These are phyloP conservation scores for Orchestia grillus DNA, from an alignment of 1,140 invertebrate genomes.

Conservation along the genomic window DNA sequence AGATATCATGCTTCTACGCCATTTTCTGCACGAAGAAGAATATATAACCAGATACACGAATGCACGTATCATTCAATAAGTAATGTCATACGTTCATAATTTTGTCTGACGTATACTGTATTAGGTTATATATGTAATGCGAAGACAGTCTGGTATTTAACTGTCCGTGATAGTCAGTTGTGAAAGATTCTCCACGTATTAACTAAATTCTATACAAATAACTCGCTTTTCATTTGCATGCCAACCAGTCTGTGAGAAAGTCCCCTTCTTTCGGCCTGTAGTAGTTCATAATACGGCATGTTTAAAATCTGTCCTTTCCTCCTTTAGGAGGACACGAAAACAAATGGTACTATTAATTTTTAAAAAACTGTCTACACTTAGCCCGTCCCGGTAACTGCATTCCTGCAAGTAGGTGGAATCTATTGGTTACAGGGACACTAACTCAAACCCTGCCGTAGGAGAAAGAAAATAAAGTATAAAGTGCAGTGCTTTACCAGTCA, in stretches of 20 bases:
- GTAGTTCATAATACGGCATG: no score
- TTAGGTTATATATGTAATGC: neutral
- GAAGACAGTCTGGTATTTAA: neutral
- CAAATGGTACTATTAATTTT: no score
- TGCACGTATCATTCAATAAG: neutral
- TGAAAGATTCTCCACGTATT: neutral
- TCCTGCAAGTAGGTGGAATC: no score
- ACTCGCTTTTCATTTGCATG: neutral
- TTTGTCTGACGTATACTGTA: neutral
- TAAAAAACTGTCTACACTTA: no score
- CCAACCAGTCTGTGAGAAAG: neutral
- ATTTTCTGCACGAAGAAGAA: neutral
- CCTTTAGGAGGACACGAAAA: no score
- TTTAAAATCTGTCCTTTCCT: no score
- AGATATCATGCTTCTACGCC: neutral
- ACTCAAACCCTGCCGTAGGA: no score
- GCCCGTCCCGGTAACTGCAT: no score
- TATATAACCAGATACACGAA: neutral
- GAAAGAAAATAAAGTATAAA: neutral
- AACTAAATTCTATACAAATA: neutral
- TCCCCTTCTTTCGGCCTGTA: neutral
- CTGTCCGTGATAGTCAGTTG: neutral
- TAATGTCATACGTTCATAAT: neutral
- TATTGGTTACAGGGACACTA: no score
- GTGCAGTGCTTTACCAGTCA: slow-evolving; percentile 12